These are phyloP conservation scores for Arnoldichthys spilopterus DNA, from an alignment of 2,797 vertebrate species.

Conservation along the genomic window DNA sequence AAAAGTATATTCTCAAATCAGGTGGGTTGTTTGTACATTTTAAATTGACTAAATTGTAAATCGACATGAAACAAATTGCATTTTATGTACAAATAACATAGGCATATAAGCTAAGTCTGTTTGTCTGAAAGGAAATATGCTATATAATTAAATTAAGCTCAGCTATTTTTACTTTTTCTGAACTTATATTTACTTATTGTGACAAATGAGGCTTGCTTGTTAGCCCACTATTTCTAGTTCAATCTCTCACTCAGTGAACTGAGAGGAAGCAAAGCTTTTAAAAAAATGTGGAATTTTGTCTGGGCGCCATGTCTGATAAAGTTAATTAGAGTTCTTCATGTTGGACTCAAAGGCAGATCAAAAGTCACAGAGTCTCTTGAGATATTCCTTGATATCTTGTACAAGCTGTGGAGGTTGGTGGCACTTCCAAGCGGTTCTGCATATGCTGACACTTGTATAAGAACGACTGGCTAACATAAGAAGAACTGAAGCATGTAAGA, in stretches of 20 bases:
- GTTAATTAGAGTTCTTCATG: not conserved
- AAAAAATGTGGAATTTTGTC: not conserved
- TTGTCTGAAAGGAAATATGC: no score
- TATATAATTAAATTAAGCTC: not conserved
- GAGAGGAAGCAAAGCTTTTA: not conserved
- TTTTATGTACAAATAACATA: not conserved
- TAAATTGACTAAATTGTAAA: no score
- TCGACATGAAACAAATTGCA: no score
- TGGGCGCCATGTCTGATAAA: not conserved
- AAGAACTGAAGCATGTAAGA: not conserved
- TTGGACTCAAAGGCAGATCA: constrained; percentile 1
- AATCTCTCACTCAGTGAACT: not conserved
- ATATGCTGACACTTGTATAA: not conserved
- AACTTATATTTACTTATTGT: no score
- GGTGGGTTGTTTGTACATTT: no score
- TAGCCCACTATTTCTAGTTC: not conserved
- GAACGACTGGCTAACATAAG: not conserved
- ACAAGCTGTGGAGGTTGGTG: not conserved
- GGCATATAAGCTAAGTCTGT: not conserved
- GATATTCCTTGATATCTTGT: not conserved
- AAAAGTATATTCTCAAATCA: no score
- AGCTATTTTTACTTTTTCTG: not conserved
- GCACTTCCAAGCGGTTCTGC: not conserved
- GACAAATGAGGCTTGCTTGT: not conserved
- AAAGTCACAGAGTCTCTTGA: not conserved